Conservation (phyloP, 2,113 vertebrate genomes). For the Hippocampus abdominalis region DNA sequence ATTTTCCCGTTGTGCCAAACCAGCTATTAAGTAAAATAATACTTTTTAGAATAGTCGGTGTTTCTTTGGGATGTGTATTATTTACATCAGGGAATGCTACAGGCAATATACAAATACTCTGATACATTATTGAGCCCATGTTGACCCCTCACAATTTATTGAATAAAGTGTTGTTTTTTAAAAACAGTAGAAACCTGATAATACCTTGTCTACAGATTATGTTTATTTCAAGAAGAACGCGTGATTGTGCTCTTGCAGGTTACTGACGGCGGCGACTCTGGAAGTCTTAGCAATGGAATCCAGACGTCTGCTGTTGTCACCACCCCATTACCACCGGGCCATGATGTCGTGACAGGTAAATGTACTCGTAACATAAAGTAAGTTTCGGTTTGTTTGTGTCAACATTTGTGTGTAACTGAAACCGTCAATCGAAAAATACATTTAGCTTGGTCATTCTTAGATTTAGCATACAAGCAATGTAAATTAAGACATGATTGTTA, state of each 20-base stretch:
- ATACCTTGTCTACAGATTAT: not conserved
- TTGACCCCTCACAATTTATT: not conserved
- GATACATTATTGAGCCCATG: not conserved
- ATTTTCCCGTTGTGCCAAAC: not conserved
- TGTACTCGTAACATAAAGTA: not conserved
- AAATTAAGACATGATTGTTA: not conserved
- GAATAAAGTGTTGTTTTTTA: not conserved
- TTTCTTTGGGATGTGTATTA: not conserved
- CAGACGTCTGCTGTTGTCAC: constrained; percentile 82
- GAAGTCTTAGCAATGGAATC: constrained; percentile 75
- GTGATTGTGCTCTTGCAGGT: constrained; percentile 70
- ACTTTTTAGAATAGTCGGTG: not conserved
- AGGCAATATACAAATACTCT: not conserved
- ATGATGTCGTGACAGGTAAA: constrained; percentile 85
- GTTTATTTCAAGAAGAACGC: not conserved
- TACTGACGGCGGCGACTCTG: constrained; percentile 83
- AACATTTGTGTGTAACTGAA: not conserved
- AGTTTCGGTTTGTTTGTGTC: not conserved
- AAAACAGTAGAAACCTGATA: not conserved
- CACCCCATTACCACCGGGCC: constrained; percentile 77
- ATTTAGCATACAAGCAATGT: not conserved
- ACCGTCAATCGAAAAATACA: not conserved
- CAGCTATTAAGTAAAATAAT: not conserved
- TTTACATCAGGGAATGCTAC: not conserved
- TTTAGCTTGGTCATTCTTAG: not conserved